Evolutionary conservation across 2,113 vertebrate genomes (phyloP).

Genomic region (Cisticola juncidis): DNA sequence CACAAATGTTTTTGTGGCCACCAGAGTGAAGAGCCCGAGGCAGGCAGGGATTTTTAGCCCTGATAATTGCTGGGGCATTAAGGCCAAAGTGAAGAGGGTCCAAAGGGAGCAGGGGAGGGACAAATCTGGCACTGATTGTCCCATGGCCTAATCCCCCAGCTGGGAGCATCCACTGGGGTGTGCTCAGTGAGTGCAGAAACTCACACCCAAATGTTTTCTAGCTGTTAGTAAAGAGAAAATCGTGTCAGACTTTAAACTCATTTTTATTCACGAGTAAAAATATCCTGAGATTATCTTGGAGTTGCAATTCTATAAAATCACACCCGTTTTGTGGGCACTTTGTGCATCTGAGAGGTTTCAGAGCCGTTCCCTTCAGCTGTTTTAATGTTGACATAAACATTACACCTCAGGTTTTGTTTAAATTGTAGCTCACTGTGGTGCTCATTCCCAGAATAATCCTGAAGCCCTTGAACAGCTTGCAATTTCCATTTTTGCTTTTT

Average conservation of each 20-base stretch:
- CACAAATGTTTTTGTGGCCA: not conserved
- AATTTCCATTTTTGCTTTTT: not conserved
- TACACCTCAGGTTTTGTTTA: not conserved
- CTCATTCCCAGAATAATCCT: not conserved
- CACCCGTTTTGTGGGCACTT: accelerated
- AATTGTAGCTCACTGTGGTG: not conserved
- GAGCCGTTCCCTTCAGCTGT: not conserved
- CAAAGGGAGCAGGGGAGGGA: not conserved
- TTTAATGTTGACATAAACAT: not conserved
- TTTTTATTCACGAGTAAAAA: not conserved
- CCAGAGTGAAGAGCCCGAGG: not conserved
- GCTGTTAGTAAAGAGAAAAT: not conserved
- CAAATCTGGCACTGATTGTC: not conserved
- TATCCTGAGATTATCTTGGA: not conserved
- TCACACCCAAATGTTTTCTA: not conserved
- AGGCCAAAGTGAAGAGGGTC: not conserved
- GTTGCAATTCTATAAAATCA: not conserved
- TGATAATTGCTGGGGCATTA: not conserved
- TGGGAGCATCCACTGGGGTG: not conserved
- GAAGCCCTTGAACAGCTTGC: not conserved
- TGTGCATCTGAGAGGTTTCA: not conserved
- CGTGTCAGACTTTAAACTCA: not conserved
- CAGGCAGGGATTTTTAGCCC: not conserved
- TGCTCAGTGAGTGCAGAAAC: not conserved
- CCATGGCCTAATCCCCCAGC: not conserved